Percentiles rank a stretch among this genome's conserved stretches.
Conservation (phyloP, 1,140 invertebrate species). For the Drosophila parabipectinata region DNA sequence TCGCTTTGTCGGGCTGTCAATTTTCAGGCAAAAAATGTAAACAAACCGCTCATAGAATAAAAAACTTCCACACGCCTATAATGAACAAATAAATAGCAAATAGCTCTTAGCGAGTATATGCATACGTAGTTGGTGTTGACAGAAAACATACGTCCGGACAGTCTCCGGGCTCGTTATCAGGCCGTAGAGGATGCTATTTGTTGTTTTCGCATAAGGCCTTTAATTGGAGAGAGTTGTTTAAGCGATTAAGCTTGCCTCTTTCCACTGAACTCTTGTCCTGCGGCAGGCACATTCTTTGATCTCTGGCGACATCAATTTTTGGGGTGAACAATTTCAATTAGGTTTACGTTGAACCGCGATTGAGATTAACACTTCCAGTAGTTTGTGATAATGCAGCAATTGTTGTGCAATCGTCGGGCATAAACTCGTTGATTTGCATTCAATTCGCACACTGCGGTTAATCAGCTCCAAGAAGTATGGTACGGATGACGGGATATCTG, state of each 20-base stretch:
- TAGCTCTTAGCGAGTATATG: constrained; percentile 15
- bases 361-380: constrained; percentile 49
- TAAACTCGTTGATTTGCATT: constrained; percentile 10
- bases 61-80: constrained; percentile 30
- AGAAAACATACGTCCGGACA: constrained; percentile 12
- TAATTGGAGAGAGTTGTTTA: neutral
- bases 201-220: constrained; percentile 32
- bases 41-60: constrained; percentile 36
- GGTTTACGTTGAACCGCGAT: constrained; percentile 59
- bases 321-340: constrained; percentile 66
- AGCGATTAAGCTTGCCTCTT: constrained; percentile 34
- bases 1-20: constrained; percentile 41
- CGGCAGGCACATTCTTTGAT: constrained; percentile 40
- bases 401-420: constrained; percentile 36
- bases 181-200: constrained; percentile 23
- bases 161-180: constrained; percentile 31
- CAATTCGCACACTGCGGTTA: constrained; percentile 19
- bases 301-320: constrained; percentile 63
- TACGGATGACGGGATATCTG: neutral
- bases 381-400: constrained; percentile 56
- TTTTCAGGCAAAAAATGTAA: constrained; percentile 53
- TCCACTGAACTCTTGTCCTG: constrained; percentile 58
- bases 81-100: constrained; percentile 49
- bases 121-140: constrained; percentile 7
- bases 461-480: constrained; percentile 5